Conservation (phyloP, 2,888 invertebrate species). For the Drosophila merina region DNA sequence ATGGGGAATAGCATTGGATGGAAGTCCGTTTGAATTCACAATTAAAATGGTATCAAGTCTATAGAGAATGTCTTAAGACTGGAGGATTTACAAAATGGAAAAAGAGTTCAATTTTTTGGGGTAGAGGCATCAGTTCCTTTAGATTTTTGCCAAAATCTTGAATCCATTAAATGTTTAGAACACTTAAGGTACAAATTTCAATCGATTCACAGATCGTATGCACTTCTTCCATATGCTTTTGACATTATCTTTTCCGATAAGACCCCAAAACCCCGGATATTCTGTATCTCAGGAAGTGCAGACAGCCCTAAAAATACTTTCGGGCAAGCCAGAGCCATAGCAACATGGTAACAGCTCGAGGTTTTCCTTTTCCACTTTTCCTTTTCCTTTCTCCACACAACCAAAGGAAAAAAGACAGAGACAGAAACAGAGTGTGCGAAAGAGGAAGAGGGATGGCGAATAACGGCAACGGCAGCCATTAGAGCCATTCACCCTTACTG, state of each 20-base stretch:
- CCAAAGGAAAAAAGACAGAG: neutral
- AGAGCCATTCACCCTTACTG: constrained; percentile 81
- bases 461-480: constrained; percentile 70
- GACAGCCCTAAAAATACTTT: constrained; percentile 28
- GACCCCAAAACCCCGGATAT: constrained; percentile 7
- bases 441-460: constrained; percentile 38
- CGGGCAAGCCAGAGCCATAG: constrained; percentile 29
- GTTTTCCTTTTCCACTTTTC: constrained; percentile 20
- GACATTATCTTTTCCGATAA: constrained; percentile 17
- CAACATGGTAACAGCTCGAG: constrained; percentile 43
- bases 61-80: neutral
- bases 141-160: neutral
- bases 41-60: constrained; percentile 20
- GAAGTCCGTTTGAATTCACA: constrained; percentile 18
- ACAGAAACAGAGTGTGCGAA: neutral
- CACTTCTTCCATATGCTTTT: constrained; percentile 23
- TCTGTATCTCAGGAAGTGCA: constrained; percentile 20
- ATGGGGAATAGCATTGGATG: neutral
- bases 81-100: neutral
- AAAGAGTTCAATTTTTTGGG: too few relatives aligned
- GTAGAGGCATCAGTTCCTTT: too few relatives aligned
- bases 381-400: constrained; percentile 20
- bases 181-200: neutral
- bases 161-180: neutral
- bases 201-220: constrained; percentile 8